phyloP scores from a whole-genome alignment of 1,140 invertebrate genomes.

The Goniozus legneri region DNA sequence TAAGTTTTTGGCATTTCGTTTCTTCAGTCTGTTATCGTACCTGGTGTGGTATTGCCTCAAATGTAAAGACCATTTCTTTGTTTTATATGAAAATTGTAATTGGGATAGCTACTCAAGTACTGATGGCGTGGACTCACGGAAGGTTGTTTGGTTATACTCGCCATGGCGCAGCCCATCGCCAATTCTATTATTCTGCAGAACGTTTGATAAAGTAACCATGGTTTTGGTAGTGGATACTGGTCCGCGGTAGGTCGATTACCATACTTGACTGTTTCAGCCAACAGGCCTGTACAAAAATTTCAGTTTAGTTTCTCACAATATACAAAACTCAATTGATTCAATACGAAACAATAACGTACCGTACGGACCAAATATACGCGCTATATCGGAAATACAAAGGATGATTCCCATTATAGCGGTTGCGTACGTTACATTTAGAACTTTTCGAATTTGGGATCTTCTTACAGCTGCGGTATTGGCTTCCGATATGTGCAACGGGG shows the following conservation, averaged over 20 bases:
- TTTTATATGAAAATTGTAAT: conserved; percentile 52
- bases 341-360: conserved; percentile 28
- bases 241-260: conserved; percentile 19
- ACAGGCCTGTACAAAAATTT: conserved; percentile 38
- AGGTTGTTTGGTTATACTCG: conserved; percentile 62
- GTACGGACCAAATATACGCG: conserved; percentile 55
- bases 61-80: conserved; percentile 51
- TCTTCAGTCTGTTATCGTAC: conserved; percentile 12
- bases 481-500: conserved; percentile 43
- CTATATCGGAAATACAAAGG: conserved; percentile 54
- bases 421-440: conserved; percentile 54
- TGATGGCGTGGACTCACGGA: conserved; percentile 56
- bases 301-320: neutral
- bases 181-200: conserved; percentile 55
- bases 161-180: conserved; percentile 59
- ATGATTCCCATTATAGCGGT: conserved; percentile 57
- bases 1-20: conserved; percentile 18
- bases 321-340: neutral
- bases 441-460: conserved; percentile 50
- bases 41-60: conserved; percentile 35
- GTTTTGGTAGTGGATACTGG: conserved; percentile 46
- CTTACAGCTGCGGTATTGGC: conserved; percentile 42
- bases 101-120: conserved; percentile 51
- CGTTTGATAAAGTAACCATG: conserved; percentile 60
- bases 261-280: conserved; percentile 33